These are phyloP conservation scores for Halcyon badia DNA, from an alignment of 2,797 vertebrate genomes.

Conservation along the genomic window DNA sequence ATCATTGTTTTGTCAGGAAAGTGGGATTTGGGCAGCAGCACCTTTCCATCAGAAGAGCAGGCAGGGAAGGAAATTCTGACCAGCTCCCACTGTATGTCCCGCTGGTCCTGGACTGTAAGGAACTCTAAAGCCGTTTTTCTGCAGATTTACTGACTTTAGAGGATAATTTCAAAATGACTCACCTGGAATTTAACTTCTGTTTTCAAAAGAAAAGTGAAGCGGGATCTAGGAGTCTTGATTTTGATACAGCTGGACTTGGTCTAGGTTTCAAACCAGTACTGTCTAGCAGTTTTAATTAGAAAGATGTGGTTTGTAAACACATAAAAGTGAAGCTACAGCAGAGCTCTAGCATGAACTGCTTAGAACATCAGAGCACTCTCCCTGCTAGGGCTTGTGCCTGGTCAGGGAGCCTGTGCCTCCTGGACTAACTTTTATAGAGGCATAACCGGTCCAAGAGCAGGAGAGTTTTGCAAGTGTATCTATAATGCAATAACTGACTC, in stretches of 20 bases:
- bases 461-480: not conserved
- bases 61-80: not conserved
- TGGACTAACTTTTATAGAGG: not conserved
- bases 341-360: not conserved
- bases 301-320: not conserved
- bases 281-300: not conserved
- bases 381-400: not conserved
- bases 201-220: not conserved
- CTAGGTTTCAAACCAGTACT: not conserved
- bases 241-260: not conserved
- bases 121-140: not conserved
- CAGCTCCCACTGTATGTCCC: not conserved
- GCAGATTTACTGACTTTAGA: not conserved
- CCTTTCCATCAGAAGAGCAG: not conserved
- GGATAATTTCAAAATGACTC: accelerated
- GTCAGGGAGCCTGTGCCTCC: not conserved
- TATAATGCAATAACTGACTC: not conserved
- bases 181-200: accelerated
- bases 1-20: not conserved
- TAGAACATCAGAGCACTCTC: accelerated
- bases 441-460: accelerated
- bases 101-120: not conserved
- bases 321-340: not conserved
- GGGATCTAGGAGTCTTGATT: not conserved
- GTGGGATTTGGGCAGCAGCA: not conserved